phyloP scores from a whole-genome alignment of 2,113 vertebrate species.

The Loxodonta africana region DNA sequence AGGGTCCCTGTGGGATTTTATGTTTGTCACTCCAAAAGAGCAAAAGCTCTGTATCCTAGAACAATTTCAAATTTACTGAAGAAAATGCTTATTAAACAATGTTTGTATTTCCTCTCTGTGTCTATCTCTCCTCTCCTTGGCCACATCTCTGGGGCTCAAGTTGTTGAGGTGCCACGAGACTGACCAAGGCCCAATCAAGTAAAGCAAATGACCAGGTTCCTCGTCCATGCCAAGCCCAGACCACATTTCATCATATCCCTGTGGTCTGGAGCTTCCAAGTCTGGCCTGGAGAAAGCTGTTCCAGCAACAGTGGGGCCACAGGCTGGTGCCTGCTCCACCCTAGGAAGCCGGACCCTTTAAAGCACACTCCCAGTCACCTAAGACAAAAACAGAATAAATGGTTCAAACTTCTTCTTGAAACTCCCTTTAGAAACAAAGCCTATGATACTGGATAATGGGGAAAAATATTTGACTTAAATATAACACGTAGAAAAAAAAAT shows the following conservation, averaged over 20 bases:
- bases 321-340: neutral
- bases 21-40: neutral
- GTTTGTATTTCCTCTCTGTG: neutral
- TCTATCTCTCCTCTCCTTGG: neutral
- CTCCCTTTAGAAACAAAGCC: constrained; percentile 9
- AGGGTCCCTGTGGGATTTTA: neutral
- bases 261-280: neutral
- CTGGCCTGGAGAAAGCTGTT: neutral
- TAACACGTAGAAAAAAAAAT: neutral
- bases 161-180: neutral
- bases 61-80: neutral
- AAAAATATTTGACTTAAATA: constrained; percentile 12
- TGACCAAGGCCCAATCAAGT: neutral
- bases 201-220: neutral
- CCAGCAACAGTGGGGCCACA: fast-evolving
- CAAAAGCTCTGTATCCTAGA: neutral
- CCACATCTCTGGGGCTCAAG: neutral
- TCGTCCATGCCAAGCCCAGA: neutral
- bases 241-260: fast-evolving
- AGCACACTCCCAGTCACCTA: neutral
- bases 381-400: neutral
- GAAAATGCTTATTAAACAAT: neutral
- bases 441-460: neutral
- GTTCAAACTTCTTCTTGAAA: neutral
- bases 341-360: neutral